phyloP scores from a whole-genome alignment of 2,888 invertebrate genomes.

The Scaptomyza parva region DNA sequence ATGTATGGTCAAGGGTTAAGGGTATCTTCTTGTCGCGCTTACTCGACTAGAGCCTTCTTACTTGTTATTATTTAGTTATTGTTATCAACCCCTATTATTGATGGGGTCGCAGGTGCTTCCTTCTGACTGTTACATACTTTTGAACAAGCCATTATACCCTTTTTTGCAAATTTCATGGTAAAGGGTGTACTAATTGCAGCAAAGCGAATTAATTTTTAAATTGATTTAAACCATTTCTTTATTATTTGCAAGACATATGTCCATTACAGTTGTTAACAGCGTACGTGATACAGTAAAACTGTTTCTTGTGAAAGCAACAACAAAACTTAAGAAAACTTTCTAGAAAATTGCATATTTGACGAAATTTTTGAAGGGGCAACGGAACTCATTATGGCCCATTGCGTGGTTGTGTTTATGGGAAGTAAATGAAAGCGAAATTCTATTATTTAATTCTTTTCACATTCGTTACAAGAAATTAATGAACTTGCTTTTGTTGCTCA shows the following conservation, averaged over 20 bases:
- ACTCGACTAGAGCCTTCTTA: too few relatives aligned
- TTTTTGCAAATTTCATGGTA: too few relatives aligned
- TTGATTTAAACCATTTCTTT: slow-evolving; percentile 43
- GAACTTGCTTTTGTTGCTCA: slow-evolving; percentile 44
- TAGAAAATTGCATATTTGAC: slow-evolving; percentile 67
- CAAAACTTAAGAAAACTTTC: slow-evolving; percentile 60
- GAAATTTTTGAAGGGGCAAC: slow-evolving; percentile 50
- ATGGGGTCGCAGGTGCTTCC: too few relatives aligned
- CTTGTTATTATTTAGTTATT: too few relatives aligned
- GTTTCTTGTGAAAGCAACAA: slow-evolving; percentile 22
- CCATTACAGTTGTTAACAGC: slow-evolving; percentile 16
- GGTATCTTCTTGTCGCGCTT: too few relatives aligned
- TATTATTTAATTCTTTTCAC: slow-evolving; percentile 83
- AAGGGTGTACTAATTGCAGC: too few relatives aligned
- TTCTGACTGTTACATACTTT: too few relatives aligned
- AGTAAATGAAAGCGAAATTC: slow-evolving; percentile 83
- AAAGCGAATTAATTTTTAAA: slow-evolving; percentile 44
- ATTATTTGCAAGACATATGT: slow-evolving; percentile 37
- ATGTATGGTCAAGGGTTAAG: too few relatives aligned
- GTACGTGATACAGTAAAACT: slow-evolving; percentile 20
- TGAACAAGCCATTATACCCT: too few relatives aligned
- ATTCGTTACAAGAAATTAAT: slow-evolving; percentile 76
- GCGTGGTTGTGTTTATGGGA: slow-evolving; percentile 62
- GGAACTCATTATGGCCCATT: slow-evolving; percentile 61
- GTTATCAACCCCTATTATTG: too few relatives aligned